Evolutionary conservation across 2,797 vertebrate genomes (phyloP).

Genomic region (Bovichtus diacanthus): DNA sequence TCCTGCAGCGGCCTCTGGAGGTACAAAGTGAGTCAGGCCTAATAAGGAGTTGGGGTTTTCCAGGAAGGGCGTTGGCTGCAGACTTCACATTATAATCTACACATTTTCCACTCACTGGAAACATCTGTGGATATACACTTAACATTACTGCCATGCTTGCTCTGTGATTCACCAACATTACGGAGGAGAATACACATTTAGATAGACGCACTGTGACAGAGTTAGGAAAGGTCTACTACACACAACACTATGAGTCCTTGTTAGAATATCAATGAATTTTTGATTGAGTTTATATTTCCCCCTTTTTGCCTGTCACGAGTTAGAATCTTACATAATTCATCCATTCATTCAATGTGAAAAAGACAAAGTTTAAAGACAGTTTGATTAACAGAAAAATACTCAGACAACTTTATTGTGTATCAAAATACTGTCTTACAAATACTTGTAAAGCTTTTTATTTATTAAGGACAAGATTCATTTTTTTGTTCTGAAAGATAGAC

Average conservation of each 20-base stretch:
- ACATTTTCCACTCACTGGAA: slow-evolving; percentile 45
- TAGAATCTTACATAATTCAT: background rate
- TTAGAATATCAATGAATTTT: no score
- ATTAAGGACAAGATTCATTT: slow-evolving; percentile 68
- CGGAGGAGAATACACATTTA: background rate
- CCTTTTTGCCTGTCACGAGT: background rate
- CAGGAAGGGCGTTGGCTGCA: slow-evolving; percentile 65
- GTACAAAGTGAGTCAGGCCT: background rate
- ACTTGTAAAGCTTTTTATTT: slow-evolving; percentile 74
- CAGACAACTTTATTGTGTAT: slow-evolving; percentile 89
- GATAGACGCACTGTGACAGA: background rate
- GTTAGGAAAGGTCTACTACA: no score
- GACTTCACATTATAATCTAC: background rate
- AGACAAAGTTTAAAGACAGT: background rate
- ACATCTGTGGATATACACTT: background rate
- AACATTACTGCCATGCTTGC: background rate
- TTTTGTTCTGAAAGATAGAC: slow-evolving; percentile 75
- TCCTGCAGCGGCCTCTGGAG: slow-evolving; percentile 54
- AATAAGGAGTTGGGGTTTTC: slow-evolving; percentile 33
- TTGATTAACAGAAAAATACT: slow-evolving; percentile 83
- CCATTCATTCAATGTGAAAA: background rate
- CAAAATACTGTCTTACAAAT: slow-evolving; percentile 88
- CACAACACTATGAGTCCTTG: no score
- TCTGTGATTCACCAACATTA: background rate
- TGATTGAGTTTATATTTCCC: background rate